These are phyloP conservation scores for Falco columbarius DNA, from an alignment of 2,797 vertebrate species.

Conservation along the genomic window DNA sequence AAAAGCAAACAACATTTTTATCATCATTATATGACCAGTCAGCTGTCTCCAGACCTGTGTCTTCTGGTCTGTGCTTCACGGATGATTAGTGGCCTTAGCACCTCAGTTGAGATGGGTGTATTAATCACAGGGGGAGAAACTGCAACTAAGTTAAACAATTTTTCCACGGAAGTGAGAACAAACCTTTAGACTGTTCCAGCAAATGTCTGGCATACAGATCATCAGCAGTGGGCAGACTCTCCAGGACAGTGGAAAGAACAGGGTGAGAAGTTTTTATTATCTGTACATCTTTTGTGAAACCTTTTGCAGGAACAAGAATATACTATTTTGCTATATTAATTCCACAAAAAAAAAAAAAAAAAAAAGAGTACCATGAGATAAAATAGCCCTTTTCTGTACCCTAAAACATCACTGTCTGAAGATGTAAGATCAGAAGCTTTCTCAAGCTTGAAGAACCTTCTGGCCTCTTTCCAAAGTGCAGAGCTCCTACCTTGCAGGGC, in stretches of 20 bases:
- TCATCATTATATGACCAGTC: slow-evolving; percentile 9
- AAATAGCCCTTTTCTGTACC: background rate
- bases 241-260: background rate
- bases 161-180: background rate
- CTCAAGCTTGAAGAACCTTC: background rate
- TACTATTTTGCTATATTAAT: background rate
- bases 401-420: background rate
- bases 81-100: slow-evolving; percentile 32
- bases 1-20: background rate
- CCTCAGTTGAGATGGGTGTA: background rate
- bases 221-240: background rate
- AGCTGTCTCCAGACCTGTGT: background rate
- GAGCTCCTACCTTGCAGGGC: background rate
- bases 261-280: background rate
- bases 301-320: background rate
- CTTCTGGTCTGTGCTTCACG: background rate
- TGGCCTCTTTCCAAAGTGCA: background rate
- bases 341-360: background rate
- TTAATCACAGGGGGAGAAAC: slow-evolving; percentile 27
- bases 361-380: background rate
- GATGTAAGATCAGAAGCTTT: background rate
- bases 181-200: background rate
- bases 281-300: background rate
- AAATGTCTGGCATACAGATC: background rate
- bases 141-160: background rate